A percentile compares a stretch with the other conserved stretches of the same genome.
phyloP scores from a whole-genome alignment of 2,888 invertebrate species.

The Odontothrips loti region DNA sequence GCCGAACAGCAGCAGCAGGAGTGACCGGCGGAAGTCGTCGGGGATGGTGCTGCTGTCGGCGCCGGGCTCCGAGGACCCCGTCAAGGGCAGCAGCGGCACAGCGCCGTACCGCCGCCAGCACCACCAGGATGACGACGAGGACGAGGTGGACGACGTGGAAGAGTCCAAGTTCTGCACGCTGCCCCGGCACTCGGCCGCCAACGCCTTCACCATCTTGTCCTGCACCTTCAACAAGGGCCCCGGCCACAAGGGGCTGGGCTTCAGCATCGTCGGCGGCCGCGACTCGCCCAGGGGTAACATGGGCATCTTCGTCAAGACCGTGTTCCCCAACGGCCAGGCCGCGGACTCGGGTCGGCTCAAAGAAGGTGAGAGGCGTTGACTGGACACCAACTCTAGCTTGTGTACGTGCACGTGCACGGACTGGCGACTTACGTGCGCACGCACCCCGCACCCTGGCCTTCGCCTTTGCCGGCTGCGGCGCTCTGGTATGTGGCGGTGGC shows the following conservation, averaged over 20 bases:
- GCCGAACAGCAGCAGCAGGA: neutral
- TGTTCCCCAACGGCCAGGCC: constrained; percentile 80
- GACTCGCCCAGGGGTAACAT: constrained; percentile 81
- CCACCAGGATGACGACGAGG: constrained; percentile 47
- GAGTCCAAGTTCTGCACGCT: constrained; percentile 58
- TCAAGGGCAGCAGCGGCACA: neutral
- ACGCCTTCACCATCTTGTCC: constrained; percentile 52
- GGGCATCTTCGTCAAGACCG: constrained; percentile 84
- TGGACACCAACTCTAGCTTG: no score
- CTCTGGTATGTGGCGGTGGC: no score
- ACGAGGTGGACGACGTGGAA: constrained; percentile 52
- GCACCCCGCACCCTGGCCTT: no score
- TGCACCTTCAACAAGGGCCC: constrained; percentile 73
- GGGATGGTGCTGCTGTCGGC: neutral
- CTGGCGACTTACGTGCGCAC: no score
- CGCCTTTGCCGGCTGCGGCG: no score
- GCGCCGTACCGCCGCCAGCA: neutral
- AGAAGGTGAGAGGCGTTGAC: constrained; percentile 60
- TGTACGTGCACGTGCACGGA: no score
- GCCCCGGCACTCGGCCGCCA: constrained; percentile 53
- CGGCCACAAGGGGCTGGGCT: constrained; percentile 79
- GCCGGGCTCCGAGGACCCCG: neutral
- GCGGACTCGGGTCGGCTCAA: constrained; percentile 71
- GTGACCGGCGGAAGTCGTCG: neutral
- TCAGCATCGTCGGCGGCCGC: constrained; percentile 83